Base-by-base conservation (phyloP, 2,797 vertebrate species). In the Mormyrus proboscirostris region DNA sequence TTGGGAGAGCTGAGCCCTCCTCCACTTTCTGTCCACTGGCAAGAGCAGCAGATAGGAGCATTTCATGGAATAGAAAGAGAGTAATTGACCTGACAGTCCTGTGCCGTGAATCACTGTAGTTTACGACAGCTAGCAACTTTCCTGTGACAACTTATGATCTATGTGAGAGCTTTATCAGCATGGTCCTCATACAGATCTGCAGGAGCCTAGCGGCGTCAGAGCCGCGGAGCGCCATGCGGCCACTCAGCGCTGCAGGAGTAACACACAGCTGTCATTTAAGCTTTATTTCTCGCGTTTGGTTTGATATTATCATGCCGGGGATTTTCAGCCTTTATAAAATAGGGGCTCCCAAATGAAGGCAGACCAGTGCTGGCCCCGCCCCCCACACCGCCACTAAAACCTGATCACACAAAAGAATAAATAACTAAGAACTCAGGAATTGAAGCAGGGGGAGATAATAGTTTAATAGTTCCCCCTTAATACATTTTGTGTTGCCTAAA, bases 161-260 rank as follows among this genome's bases (percentile, higher is more conserved):
- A 86, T 86, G 29, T 51, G 65, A 22, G 59, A 73, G 59, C 5
- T 88, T 88, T 82, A 89, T 89, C 62, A 83, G 85, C 88, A 89
- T 25, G 10, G 49, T 59, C 53, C 16, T 50, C 83, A 38, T 22
- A 33, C 19, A 85, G 41, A 89, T 49, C 53, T 89, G 51, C 53
- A 33, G 25, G 12, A 83, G 19, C 3, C 2, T 19, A 3, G 41
- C 47, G 1, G 38, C 19, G 1, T 47, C 79, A 22, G 82, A 47
- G 16, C 4, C n/a, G 0, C 5, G 4, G 5, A 59, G 69, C 33
- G 0, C 33, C 69, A 76, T 8, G 69, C 5, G 16, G 16, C 69
- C 62, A 12, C 22, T 49, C 82, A 50, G 82, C 19, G 12, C 69
- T 19, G 33, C 69, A 41, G 69, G 33, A 41, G 69, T 76, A 76